Percentiles rank a stretch among this genome's conserved stretches.
phyloP scores from a whole-genome alignment of 2,797 vertebrate species.

The Sebastes vulpes region DNA sequence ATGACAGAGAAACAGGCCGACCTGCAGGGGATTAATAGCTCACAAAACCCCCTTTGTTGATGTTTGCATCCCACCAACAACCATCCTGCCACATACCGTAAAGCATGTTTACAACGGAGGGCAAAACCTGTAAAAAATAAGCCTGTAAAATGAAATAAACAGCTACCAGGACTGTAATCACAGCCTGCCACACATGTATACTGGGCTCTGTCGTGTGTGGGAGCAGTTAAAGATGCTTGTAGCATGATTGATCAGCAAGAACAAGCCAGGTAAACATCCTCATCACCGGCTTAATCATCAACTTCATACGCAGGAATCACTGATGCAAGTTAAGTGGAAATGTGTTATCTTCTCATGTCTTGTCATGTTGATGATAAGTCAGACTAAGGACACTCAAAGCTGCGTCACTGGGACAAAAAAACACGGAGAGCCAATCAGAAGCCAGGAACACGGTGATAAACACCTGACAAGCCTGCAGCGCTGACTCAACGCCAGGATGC shows the following conservation, averaged over 20 bases:
- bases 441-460: not conserved
- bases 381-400: conserved; percentile 29
- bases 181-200: conserved; percentile 10
- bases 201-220: not conserved
- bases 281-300: conserved; percentile 2
- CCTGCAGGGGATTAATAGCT: conserved; percentile 60
- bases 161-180: conserved; percentile 52
- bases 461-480: conserved; percentile 32
- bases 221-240: not conserved
- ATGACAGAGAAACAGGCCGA: conserved; percentile 53
- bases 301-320: not conserved
- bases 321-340: not conserved
- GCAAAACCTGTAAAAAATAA: conserved; percentile 43
- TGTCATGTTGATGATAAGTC: conserved; percentile 28
- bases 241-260: conserved; percentile 19
- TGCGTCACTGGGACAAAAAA: conserved; percentile 22
- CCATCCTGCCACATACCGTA: conserved; percentile 51
- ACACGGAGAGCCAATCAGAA: conserved; percentile 23
- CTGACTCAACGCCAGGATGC: conserved; percentile 47
- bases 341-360: conserved; percentile 18
- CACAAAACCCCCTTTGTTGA: conserved; percentile 68
- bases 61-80: conserved; percentile 40
- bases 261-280: not conserved
- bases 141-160: conserved; percentile 47
- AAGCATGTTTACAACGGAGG: conserved; percentile 59